Evolutionary conservation across 2,113 vertebrate genomes (phyloP), one percentile per base, ranked within the genome.

Genomic region (Ammodytes marinus): DNA sequence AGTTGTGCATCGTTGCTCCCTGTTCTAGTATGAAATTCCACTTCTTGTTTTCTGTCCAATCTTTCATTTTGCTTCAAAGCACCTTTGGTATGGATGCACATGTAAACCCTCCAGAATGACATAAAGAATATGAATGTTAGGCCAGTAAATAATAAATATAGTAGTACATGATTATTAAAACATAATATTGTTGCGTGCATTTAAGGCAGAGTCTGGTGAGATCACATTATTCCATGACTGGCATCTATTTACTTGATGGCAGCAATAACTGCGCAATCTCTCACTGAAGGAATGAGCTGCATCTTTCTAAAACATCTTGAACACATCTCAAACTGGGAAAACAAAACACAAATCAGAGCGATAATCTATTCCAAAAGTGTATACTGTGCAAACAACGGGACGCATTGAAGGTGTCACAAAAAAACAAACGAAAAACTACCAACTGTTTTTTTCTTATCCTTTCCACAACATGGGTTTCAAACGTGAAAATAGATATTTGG

Each of bases 341-440:
- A 45, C 12, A 77, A 74, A 81, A 78, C 40, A 79, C 15, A 74
- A 71, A 77, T 49, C 66, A 68, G 49, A 52, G 40, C 14, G 27
- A 74, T 46, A 66, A 57, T 5, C 60, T 57, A 39, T 19, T 76
- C 49, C 63, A 77, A 46, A 17, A 35, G 39, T 40, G 69, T 42
- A 60, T 10, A 60, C 42, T 52, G 69, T 49, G 61, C 39, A 81
- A 15, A 73, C 58, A 27, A 73, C 42, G 1, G 14, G 47, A 27
- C 8, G 65, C 27, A 42, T 49, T 69, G 40, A 17, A 54, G 15
- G 27, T 40, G 27, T 45, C 47, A 58, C 14, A 63, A 80, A 68
- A 49, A 17, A 11, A 46, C 4, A 39, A 53, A 69, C 19, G 15
- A 52, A 68, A 53, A 42, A 11, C 43, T 12, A 12, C 8, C 19